These are phyloP conservation scores for Cyprinodon brontotheroides DNA, from an alignment of 2,113 vertebrate genomes.

Conservation along the genomic window DNA sequence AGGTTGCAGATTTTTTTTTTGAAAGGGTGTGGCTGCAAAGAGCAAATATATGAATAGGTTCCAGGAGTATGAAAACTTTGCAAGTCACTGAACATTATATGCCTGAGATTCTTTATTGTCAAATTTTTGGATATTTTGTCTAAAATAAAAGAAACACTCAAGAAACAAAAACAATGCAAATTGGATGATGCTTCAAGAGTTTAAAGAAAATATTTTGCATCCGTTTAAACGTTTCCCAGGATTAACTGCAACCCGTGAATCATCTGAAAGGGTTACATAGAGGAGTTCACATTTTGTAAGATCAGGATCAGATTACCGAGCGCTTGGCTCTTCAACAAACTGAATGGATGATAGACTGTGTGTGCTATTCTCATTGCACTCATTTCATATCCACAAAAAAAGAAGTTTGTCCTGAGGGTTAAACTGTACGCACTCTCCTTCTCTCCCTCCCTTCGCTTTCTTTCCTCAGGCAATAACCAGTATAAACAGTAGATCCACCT, in stretches of 20 bases:
- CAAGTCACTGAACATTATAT: too few species aligned
- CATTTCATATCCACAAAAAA: slow-evolving; percentile 14
- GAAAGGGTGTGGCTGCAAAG: too few species aligned
- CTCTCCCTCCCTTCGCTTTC: slow-evolving; percentile 33
- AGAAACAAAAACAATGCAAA: neutral
- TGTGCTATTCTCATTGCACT: neutral
- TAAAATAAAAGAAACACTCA: too few species aligned
- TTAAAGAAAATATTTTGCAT: neutral
- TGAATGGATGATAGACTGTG: neutral
- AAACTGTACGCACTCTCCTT: slow-evolving; percentile 48
- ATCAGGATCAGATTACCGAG: neutral
- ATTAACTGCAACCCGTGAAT: too few species aligned
- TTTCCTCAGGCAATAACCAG: slow-evolving; percentile 67
- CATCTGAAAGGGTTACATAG: neutral
- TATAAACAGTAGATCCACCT: slow-evolving; percentile 69
- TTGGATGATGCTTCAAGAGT: neutral
- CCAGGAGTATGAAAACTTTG: too few species aligned
- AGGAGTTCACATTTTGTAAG: slow-evolving; percentile 1
- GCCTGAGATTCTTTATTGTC: too few species aligned
- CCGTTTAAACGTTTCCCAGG: too few species aligned
- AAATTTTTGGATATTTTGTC: too few species aligned
- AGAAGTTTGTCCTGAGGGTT: slow-evolving; percentile 47
- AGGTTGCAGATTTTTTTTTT: too few species aligned
- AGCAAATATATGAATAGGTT: too few species aligned
- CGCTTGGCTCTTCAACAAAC: neutral